Percentiles rank a stretch among this genome's conserved stretches.
phyloP scores from a whole-genome alignment of 2,797 vertebrate species.

The Bovichtus diacanthus region DNA sequence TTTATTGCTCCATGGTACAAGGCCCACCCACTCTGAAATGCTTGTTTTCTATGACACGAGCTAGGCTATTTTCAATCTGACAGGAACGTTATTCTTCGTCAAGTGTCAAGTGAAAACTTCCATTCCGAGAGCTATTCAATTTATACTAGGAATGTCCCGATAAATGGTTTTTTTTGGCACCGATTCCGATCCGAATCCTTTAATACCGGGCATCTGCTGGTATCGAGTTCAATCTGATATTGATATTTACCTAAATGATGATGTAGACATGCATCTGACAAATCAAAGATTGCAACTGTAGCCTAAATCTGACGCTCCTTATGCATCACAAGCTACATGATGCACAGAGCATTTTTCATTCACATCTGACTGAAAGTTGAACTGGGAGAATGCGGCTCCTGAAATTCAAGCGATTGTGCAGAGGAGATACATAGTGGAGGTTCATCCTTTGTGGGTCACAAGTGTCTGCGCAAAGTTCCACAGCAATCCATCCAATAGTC shows the following conservation, averaged over 20 bases:
- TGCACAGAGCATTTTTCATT: not conserved
- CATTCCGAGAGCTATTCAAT: not conserved
- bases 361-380: not conserved
- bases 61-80: constrained; percentile 12
- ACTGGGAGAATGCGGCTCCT: not conserved
- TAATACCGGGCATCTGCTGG: not conserved
- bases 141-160: not conserved
- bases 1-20: constrained; percentile 44
- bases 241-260: not conserved
- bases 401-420: not conserved
- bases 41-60: constrained; percentile 28
- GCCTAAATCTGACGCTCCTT: not conserved
- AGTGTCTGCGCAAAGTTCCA: not conserved
- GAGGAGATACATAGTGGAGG: not conserved
- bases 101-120: constrained; percentile 8
- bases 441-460: not conserved
- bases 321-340: not conserved
- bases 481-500: not conserved
- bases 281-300: not conserved
- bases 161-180: not conserved
- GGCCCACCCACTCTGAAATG: constrained; percentile 54
- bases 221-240: not conserved
- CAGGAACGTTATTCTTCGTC: constrained; percentile 11
- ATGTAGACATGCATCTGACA: not conserved
- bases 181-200: not conserved